These are phyloP conservation scores for Falco punctatus DNA, from an alignment of 2,113 vertebrate species.

Conservation along the genomic window DNA sequence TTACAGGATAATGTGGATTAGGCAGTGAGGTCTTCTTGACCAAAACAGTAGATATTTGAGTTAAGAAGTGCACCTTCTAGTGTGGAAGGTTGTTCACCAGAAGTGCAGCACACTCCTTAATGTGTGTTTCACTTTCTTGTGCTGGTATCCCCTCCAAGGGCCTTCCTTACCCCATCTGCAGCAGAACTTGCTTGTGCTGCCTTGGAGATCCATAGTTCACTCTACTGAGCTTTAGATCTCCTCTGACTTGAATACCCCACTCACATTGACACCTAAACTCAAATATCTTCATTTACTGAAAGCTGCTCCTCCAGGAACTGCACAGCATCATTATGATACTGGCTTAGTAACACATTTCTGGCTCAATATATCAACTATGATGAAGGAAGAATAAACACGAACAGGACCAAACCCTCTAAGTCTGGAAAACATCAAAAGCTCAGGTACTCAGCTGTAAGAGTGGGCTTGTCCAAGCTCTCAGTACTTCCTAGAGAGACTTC, in stretches of 20 bases:
- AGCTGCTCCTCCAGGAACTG: neutral
- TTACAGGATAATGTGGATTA: neutral
- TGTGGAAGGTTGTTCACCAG: neutral
- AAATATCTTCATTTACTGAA: neutral
- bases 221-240: neutral
- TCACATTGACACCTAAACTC: neutral
- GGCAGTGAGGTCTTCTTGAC: neutral
- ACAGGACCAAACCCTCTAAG: neutral
- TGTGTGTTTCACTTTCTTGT: neutral
- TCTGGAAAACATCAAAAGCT: neutral
- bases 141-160: neutral
- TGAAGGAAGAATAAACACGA: neutral
- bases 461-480: neutral
- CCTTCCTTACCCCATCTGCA: neutral
- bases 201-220: neutral
- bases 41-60: neutral
- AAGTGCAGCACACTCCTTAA: neutral
- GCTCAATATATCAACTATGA: neutral
- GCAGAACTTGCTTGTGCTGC: neutral
- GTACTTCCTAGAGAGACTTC: neutral
- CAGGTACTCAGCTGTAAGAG: neutral
- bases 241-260: neutral
- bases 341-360: neutral
- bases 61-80: neutral
- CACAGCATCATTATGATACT: neutral